phyloP scores from a whole-genome alignment of 2,888 invertebrate species.

The Chorisops tibialis region DNA sequence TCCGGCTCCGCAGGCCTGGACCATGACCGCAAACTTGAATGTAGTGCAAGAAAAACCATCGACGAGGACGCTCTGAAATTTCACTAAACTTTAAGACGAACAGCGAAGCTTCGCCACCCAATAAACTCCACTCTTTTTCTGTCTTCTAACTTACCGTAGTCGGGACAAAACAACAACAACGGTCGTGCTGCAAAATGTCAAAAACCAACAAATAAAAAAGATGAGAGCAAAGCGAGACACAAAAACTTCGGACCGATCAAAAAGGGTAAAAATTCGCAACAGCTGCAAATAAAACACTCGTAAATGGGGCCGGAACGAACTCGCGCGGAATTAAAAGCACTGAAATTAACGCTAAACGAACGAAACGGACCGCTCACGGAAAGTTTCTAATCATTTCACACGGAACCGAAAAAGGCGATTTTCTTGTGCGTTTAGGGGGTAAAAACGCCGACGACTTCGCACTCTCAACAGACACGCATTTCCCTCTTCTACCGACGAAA shows the following conservation, averaged over 20 bases:
- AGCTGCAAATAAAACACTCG: constrained; percentile 23
- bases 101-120: background rate
- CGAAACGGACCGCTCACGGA: constrained; percentile 6
- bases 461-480: too few relatives aligned
- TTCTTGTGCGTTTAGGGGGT: too few relatives aligned
- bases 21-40: too few relatives aligned
- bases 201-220: background rate
- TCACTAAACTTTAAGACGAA: too few relatives aligned
- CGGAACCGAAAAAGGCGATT: too few relatives aligned
- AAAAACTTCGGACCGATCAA: constrained; percentile 6
- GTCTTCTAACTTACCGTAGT: constrained; percentile 10
- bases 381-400: background rate
- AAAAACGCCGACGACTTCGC: too few relatives aligned
- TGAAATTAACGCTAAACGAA: constrained; percentile 6
- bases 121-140: background rate
- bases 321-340: constrained; percentile 8
- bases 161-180: constrained; percentile 2
- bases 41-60: too few relatives aligned
- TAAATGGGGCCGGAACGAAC: constrained; percentile 2
- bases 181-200: constrained; percentile 15
- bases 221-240: background rate
- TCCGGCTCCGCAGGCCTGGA: too few relatives aligned
- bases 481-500: too few relatives aligned
- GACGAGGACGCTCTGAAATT: too few relatives aligned
- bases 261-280: constrained; percentile 20